Base-by-base conservation (phyloP, 2,797 vertebrate genomes). In the Scyliorhinus canicula region DNA sequence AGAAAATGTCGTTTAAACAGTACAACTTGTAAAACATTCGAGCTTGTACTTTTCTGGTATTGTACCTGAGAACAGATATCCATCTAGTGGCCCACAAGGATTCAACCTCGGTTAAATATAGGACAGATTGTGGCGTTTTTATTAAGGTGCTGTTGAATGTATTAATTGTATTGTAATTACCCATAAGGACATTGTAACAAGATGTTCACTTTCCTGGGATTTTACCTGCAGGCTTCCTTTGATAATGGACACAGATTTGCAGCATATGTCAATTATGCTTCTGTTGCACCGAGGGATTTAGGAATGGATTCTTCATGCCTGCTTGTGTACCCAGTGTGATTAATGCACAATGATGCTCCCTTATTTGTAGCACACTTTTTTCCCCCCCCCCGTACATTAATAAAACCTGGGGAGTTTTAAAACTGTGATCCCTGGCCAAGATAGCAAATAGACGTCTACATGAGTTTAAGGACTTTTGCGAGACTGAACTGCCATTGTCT, bases 151-250 rank as follows among this genome's bases (percentile, higher is more conserved):
- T 91, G 88, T 9, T 91, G 60, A 65, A 91, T 91, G 44, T 60
- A 47, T 63, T 91, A 91, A 65, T 91, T 91, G 57, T 91, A 63
- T 40, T 24, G 9, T 91, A 65, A 65, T 91, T 91, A 91, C 21
- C n/a, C 57, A 44, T 63, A n/a, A n/a, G n/a, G 88, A 65, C 21
- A 2, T n/a, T 63, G 65, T 91, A 65, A 91, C 88, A 65, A 91
- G 7, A 65, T 91, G 19, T 40, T 40, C 57, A 71, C 44, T n/a
- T 44, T 52, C 24, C 67, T 71, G 50, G 67, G 93, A 93, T 93
- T 74, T 52, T 52, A 93, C 93, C 93, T 50, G 65, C 44, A 71
- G 57, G 88, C 67, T 93, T 71, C 31, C 44, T 93, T 19, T 93
- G 40, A 71, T 3, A 63, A 71, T 71, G 7, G 67, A 52, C 71